Base-by-base conservation (phyloP, 1,140 invertebrate genomes). In the Spodoptera frugiperda region DNA sequence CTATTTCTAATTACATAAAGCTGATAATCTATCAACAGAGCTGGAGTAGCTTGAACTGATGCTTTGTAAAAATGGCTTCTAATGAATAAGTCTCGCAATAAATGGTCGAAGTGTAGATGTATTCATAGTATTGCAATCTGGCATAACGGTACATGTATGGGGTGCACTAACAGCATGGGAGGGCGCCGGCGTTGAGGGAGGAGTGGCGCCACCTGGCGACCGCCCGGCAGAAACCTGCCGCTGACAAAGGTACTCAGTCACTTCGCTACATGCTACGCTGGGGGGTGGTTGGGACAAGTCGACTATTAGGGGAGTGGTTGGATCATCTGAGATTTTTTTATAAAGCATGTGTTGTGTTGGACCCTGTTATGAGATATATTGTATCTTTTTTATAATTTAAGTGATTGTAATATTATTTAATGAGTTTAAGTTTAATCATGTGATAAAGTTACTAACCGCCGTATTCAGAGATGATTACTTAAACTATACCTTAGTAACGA, bases 141-240 rank as follows among this genome's bases (percentile, higher is more conserved):
- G 81, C 80, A 82, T 82, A 79, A 78, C 75, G 86, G 89, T 89
- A 82, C 79, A 82, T 84, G 79, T 86, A 74, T 78, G 77, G 76
- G 85, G 88, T 86, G 88, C 89, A 94, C 92, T 94, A 94, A 94
- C 93, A 93, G 93, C 93, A 93, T 93, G 93, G 85, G 86, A 78
- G 86, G 79, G 82, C 81, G 86, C 86, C 89, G 85, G 90, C 89
- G 86, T 87, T 91, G 84, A 90, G 89, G 91, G 75, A 80, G 68
- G 89, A 89, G 84, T 85, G 91, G 86, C 87, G 87, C 61, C 87
- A 82, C 30, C 90, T 91, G 61, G 89, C 92, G 53, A 84, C 89
- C 49, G 86, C 79, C 70, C 87, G 87, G 87, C 88, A 86, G 78
- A 85, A 83, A 57, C 71, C 76, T 67, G 72, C 72, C 75, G 77